Conservation (phyloP, 2,113 vertebrate species). For the Tachysurus vachellii region DNA sequence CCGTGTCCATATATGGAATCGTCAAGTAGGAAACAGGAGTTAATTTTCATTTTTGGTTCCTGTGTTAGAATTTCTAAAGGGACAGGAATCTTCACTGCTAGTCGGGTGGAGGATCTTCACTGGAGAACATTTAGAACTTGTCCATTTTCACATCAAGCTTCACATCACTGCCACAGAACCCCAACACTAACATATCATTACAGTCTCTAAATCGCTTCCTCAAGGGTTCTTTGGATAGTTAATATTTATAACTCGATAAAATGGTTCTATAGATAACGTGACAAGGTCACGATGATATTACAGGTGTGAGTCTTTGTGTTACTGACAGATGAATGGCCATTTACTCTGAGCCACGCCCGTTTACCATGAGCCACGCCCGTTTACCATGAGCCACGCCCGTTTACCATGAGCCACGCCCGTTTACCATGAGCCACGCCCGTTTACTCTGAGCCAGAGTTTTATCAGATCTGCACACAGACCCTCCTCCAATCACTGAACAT, state of each 20-base stretch:
- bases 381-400: neutral
- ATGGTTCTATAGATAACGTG: neutral
- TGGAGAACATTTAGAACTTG: no score
- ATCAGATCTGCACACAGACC: neutral
- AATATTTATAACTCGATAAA: neutral
- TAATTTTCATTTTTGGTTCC: neutral
- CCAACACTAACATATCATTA: neutral
- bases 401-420: no score
- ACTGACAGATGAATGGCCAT: neutral
- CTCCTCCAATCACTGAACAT: neutral
- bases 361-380: neutral
- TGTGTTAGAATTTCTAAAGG: neutral
- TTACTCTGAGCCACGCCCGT: neutral
- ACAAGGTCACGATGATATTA: neutral
- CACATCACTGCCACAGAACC: neutral
- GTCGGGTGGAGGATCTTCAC: neutral
- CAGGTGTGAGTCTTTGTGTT: neutral
- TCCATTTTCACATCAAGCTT: neutral
- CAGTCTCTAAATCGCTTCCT: neutral
- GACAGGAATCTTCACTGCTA: neutral
- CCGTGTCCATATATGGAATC: neutral
- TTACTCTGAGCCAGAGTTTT: neutral
- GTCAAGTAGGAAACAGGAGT: neutral
- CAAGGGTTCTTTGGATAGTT: neutral
- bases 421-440: neutral